A percentile compares a stretch with the other conserved stretches of the same genome.
These are phyloP conservation scores for Henricia sp. DNA, from an alignment of 53 echinoderm and acorn worm species.

Conservation along the genomic window DNA sequence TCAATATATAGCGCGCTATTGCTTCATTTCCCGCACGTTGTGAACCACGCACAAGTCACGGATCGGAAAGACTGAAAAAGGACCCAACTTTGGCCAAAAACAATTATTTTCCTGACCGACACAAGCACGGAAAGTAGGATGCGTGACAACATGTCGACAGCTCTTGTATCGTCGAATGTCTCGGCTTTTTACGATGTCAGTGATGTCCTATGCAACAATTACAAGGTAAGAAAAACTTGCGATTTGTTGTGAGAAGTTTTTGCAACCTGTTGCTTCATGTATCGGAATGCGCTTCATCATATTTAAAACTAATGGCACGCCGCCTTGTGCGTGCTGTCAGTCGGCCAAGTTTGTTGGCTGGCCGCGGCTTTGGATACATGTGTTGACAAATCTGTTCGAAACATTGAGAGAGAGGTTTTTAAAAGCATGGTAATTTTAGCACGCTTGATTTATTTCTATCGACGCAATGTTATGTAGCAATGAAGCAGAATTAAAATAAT, in stretches of 20 bases:
- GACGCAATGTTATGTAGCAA: no score
- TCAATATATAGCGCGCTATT: not conserved
- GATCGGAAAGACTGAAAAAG: constrained; percentile 23
- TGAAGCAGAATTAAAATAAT: no score
- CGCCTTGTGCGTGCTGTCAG: no score
- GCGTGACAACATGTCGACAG: constrained; percentile 76
- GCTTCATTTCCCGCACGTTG: no score
- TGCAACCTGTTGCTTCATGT: constrained; percentile 55
- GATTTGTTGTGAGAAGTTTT: not conserved
- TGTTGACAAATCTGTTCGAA: no score
- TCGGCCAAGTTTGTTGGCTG: no score
- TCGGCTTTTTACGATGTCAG: constrained; percentile 66
- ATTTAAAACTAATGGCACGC: no score
- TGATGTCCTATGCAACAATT: constrained; percentile 62
- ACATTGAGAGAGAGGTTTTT: no score
- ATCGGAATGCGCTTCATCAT: constrained; percentile 63
- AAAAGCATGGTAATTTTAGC: no score
- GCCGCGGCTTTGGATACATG: no score
- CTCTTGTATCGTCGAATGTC: constrained; percentile 51
- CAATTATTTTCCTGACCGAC: constrained; percentile 5
- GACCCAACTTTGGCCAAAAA: not conserved
- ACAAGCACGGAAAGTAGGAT: constrained; percentile 28
- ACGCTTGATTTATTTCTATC: no score
- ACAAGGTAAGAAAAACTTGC: constrained; percentile 36
- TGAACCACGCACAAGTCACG: no score